A percentile compares a stretch with the other conserved stretches of the same genome.
Evolutionary conservation across 2,888 invertebrate genomes (phyloP).

Genomic region (Clunio marinus): DNA sequence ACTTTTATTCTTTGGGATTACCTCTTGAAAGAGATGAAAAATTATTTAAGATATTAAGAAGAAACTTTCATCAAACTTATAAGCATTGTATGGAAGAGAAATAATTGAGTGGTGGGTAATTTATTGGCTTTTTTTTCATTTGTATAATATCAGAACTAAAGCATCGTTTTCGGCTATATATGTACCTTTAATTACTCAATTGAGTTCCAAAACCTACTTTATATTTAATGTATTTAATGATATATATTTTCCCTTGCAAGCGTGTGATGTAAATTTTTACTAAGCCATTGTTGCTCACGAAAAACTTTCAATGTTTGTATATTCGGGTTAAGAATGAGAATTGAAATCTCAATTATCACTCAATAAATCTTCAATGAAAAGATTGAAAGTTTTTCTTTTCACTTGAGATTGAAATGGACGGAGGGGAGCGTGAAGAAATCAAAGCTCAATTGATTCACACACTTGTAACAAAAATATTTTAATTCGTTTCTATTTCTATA

Average conservation of each 20-base stretch:
- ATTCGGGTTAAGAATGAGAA: neutral
- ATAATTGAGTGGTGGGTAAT: conserved; percentile 26
- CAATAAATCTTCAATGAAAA: neutral
- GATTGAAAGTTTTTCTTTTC: conserved; percentile 6
- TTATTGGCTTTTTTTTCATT: neutral
- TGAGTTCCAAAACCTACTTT: neutral
- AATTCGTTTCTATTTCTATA: neutral
- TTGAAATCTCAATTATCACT: neutral
- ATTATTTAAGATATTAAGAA: no score
- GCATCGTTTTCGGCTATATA: neutral
- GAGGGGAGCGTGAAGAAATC: neutral
- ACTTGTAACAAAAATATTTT: neutral
- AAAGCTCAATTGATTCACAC: conserved; percentile 11
- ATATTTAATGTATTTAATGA: neutral
- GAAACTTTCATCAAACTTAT: neutral
- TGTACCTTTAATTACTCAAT: neutral
- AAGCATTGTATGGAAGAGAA: neutral
- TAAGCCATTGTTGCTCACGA: neutral
- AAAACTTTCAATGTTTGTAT: conserved; percentile 13
- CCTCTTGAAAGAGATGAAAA: no score
- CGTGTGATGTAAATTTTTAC: neutral
- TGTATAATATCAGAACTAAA: neutral
- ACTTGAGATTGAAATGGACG: no score
- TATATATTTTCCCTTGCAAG: conserved; percentile 4
- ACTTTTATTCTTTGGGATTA: no score